phyloP scores from a whole-genome alignment of 2,113 vertebrate genomes.

The Ceyx melanurus region DNA sequence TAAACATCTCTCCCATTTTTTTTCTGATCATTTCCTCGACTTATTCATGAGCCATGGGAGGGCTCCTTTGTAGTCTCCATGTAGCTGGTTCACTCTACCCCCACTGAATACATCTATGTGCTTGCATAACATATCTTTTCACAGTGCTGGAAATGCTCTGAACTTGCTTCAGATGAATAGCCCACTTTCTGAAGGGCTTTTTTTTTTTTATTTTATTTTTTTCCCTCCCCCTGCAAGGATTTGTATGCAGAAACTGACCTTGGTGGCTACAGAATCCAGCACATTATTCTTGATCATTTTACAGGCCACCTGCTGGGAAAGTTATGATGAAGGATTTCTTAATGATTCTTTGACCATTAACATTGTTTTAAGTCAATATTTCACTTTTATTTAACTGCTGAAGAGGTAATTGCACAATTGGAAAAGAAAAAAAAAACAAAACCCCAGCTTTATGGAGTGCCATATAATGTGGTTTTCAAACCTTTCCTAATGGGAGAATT shows the following conservation, averaged over 20 bases:
- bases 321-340: conserved; percentile 96
- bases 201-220: background rate
- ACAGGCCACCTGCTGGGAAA: conserved; percentile 87
- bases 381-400: conserved; percentile 79
- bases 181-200: conserved; percentile 88
- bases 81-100: conserved; percentile 89
- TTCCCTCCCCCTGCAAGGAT: conserved; percentile 82
- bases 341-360: conserved; percentile 93
- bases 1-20: conserved; percentile 95
- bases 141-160: conserved; percentile 89
- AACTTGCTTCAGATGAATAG: conserved; percentile 93
- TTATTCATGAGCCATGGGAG: conserved; percentile 99
- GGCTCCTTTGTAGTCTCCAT: conserved; percentile 97
- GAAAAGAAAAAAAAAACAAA: background rate
- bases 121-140: conserved; percentile 91
- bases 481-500: conserved; percentile 59
- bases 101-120: conserved; percentile 95
- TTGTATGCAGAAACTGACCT: conserved; percentile 97
- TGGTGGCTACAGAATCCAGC: conserved; percentile 87
- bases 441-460: conserved; percentile 62
- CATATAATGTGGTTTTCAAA: conserved; percentile 67
- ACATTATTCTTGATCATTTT: conserved; percentile 98
- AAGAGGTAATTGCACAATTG: conserved; percentile 74
- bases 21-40: conserved; percentile 99
- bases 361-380: conserved; percentile 93